Percentiles rank a stretch among this genome's conserved stretches.
Evolutionary conservation across 2,888 invertebrate genomes (phyloP).

Genomic region (Chloromyia formosa): DNA sequence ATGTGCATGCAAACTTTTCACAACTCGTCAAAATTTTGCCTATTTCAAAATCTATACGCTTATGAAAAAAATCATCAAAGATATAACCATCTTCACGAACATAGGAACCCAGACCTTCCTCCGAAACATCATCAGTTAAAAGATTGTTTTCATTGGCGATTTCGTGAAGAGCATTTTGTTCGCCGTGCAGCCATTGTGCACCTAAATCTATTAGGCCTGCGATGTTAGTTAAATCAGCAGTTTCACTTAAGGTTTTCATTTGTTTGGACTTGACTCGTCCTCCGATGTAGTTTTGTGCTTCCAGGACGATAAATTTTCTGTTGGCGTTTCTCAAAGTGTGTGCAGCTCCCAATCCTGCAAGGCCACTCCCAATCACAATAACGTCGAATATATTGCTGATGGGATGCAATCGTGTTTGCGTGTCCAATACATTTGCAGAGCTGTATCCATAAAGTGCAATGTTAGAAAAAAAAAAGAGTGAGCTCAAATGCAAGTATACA

Average conservation of each 20-base stretch:
- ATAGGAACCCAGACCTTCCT: constrained; percentile 69
- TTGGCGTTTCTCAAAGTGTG: constrained; percentile 41
- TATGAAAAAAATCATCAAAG: constrained; percentile 64
- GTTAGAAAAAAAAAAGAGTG: neutral
- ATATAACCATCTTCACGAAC: constrained; percentile 65
- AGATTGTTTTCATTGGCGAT: constrained; percentile 58
- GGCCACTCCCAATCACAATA: constrained; percentile 53
- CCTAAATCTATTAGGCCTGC: constrained; percentile 58
- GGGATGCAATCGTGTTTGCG: neutral
- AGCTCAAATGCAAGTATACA: neutral
- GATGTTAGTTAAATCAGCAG: constrained; percentile 6
- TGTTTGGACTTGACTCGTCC: constrained; percentile 65
- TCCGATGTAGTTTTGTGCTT: constrained; percentile 69
- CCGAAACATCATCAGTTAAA: constrained; percentile 56
- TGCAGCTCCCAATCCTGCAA: constrained; percentile 54
- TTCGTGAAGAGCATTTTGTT: constrained; percentile 60
- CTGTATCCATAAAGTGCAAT: neutral
- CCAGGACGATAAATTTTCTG: constrained; percentile 65
- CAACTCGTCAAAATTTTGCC: constrained; percentile 65
- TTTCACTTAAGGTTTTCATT: constrained; percentile 18
- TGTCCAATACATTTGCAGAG: neutral
- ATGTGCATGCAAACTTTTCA: constrained; percentile 59
- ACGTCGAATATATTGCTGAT: constrained; percentile 45
- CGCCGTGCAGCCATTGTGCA: constrained; percentile 64
- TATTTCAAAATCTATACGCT: constrained; percentile 66